Conservation (phyloP, 35 echinoderm and acorn worm species). For the Chiridota heheva region DNA sequence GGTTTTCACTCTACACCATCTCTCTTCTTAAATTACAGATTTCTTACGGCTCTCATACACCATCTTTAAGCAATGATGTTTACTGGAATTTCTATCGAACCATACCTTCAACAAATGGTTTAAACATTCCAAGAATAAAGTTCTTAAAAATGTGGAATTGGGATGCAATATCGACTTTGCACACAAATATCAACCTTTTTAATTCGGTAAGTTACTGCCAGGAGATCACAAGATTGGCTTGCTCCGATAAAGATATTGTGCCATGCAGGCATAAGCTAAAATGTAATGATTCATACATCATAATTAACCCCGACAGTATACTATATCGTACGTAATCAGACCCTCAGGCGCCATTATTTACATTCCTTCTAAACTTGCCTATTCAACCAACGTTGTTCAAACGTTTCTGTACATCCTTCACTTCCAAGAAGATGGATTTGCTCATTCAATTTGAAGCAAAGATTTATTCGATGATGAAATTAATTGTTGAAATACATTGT, state of each 20-base stretch:
- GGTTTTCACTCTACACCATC: neutral
- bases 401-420: too few relatives aligned
- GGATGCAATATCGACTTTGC: slow-evolving; percentile 60
- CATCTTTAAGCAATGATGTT: slow-evolving; percentile 3
- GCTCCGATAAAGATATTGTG: neutral
- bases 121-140: slow-evolving; percentile 73
- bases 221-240: neutral
- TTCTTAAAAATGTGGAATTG: slow-evolving; percentile 74
- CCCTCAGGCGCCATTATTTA: too few relatives aligned
- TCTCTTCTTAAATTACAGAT: slow-evolving; percentile 57
- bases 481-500: too few relatives aligned
- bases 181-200: slow-evolving; percentile 39
- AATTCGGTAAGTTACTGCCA: slow-evolving; percentile 30
- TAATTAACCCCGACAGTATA: too few relatives aligned
- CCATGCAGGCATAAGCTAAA: too few relatives aligned
- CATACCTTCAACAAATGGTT: slow-evolving; percentile 73
- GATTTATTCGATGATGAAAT: too few relatives aligned
- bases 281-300: too few relatives aligned
- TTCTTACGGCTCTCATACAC: slow-evolving; percentile 92
- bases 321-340: too few relatives aligned
- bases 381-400: too few relatives aligned
- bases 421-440: too few relatives aligned
- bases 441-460: too few relatives aligned
- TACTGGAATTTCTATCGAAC: slow-evolving; percentile 72
- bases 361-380: too few relatives aligned